Evolutionary conservation across 2,888 invertebrate species (phyloP).

Genomic region (Tetranychus truncatus): DNA sequence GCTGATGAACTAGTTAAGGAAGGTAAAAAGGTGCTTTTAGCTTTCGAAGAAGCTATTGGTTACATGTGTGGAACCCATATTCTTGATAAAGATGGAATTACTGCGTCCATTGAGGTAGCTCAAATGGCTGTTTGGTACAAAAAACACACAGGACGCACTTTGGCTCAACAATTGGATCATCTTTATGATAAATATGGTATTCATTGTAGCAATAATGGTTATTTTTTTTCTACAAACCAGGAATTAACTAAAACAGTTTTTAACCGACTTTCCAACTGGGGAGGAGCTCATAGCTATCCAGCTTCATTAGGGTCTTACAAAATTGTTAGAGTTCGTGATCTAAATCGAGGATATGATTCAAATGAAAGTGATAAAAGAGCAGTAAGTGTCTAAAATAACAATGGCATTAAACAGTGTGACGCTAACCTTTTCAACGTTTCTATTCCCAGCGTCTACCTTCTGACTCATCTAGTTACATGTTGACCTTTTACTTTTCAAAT

Average conservation of each 20-base stretch:
- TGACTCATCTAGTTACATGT: slow-evolving; percentile 54
- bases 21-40: slow-evolving; percentile 64
- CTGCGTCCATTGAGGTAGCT: slow-evolving; percentile 60
- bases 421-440: slow-evolving; percentile 4
- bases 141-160: slow-evolving; percentile 35
- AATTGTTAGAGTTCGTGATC: slow-evolving; percentile 57
- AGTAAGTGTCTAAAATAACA: slow-evolving; percentile 31
- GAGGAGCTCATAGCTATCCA: slow-evolving; percentile 44
- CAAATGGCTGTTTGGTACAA: slow-evolving; percentile 50
- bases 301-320: slow-evolving; percentile 33
- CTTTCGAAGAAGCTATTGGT: slow-evolving; percentile 93
- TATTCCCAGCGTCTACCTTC: slow-evolving; percentile 35
- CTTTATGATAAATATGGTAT: slow-evolving; percentile 70
- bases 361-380: slow-evolving; percentile 49
- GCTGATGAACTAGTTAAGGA: slow-evolving; percentile 49
- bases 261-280: slow-evolving; percentile 54
- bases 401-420: neutral
- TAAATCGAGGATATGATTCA: slow-evolving; percentile 66
- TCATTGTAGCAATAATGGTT: slow-evolving; percentile 70
- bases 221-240: slow-evolving; percentile 65
- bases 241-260: slow-evolving; percentile 54
- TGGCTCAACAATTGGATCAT: slow-evolving; percentile 43
- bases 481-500: slow-evolving; percentile 73
- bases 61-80: slow-evolving; percentile 48
- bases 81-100: slow-evolving; percentile 88